Base-by-base conservation (phyloP, 2,797 vertebrate genomes). In the Gymnothorax javanicus region DNA sequence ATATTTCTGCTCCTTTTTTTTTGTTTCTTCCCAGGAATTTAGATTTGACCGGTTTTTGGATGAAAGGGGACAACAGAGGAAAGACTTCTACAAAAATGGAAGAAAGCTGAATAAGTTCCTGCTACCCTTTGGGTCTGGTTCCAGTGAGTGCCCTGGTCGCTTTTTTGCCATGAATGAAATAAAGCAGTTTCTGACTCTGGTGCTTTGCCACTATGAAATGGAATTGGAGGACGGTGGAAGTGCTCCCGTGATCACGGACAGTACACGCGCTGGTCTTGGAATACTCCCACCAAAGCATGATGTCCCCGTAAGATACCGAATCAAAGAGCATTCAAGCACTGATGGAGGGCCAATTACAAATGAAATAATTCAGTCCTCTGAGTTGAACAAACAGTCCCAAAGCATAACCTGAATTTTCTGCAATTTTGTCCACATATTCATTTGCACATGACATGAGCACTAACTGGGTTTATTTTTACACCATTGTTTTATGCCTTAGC, bases 81-180 rank as follows among this genome's bases (percentile, higher is more conserved):
- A 17, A 12, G 33, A 87, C 56, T 93, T 93, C 91, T 91, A 85
- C 85, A 93, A 93, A 87, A 92, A 91, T 7, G 92, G 90, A 9
- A 88, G 92, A 13, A 87, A 79, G 60, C 82, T 93, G 9, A 93
- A 91, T 43, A 54, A 89, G 50, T 92, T 86, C 83, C 87, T 93
- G 82, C 13, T 92, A 69, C 93, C 93, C 0, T 93, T 93, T 56
- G 92, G 93, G 43, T 91, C 92, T 23, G 93, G 93, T 33, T 85
- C 64, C 85, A 93, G 91, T 25, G 86, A 91, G 84, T 93, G 93
- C 43, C 93, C 93, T 2, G 93, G 93, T 0, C 92, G 93, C 56
- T 93, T 91, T 75, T 93, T 93, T 52, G 93, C 93, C 4, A 75
- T 93, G 27, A 88, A 90, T 69, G 93, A 93, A 87, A 91, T 93